These are phyloP conservation scores for Cossypha heuglini DNA, from an alignment of 2,797 vertebrate genomes.

Conservation along the genomic window DNA sequence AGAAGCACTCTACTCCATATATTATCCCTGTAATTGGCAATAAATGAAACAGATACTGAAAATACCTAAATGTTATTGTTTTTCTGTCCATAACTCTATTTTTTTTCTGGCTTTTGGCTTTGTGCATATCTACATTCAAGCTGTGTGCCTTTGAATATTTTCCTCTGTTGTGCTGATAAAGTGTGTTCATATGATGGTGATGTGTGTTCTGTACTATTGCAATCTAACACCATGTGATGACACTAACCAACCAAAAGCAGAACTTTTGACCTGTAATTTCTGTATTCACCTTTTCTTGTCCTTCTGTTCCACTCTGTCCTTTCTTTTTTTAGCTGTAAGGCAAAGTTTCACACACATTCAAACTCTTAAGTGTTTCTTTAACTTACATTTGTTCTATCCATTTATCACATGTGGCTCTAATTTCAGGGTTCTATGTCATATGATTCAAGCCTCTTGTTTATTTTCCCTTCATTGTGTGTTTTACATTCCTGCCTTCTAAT, in stretches of 20 bases:
- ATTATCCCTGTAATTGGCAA: background rate
- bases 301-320: background rate
- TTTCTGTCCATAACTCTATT: slow-evolving; percentile 16
- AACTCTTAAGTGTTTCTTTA: slow-evolving; percentile 14
- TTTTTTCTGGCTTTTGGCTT: background rate
- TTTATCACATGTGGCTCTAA: slow-evolving; percentile 52
- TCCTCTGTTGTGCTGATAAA: background rate
- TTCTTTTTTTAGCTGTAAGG: background rate
- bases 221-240: background rate
- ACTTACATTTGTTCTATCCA: background rate
- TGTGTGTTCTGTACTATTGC: background rate
- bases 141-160: slow-evolving; percentile 4
- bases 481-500: slow-evolving; percentile 33
- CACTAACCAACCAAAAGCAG: background rate
- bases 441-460: slow-evolving; percentile 45
- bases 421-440: slow-evolving; percentile 54
- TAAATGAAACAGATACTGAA: slow-evolving; percentile 49
- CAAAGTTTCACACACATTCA: background rate
- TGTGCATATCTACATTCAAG: background rate
- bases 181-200: background rate
- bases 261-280: background rate
- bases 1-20: background rate
- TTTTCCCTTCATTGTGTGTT: slow-evolving; percentile 47
- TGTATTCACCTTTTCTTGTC: background rate
- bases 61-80: background rate